Conservation (phyloP, 2,888 invertebrate genomes). For the Rhamnusium bicolor region DNA sequence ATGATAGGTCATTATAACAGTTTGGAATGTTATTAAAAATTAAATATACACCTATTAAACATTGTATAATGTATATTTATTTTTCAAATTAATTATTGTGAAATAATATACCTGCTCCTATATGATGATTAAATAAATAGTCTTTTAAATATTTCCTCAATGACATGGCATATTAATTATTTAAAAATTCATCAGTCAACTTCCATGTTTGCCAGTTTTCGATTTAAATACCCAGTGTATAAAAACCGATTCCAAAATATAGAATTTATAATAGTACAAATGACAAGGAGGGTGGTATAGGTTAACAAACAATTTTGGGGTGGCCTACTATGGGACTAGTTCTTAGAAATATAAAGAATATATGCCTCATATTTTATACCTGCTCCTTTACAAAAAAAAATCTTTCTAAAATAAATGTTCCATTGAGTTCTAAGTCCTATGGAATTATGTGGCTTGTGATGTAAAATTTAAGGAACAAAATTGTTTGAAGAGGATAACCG, state of each 20-base stretch:
- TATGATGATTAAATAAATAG: background rate
- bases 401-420: constrained; percentile 21
- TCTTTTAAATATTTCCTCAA: background rate
- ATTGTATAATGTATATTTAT: background rate
- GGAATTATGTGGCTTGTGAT: constrained; percentile 18
- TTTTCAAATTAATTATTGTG: background rate
- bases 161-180: background rate
- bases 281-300: constrained; percentile 5
- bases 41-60: too few relatives aligned
- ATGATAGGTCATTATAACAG: too few relatives aligned
- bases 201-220: background rate
- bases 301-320: constrained; percentile 23
- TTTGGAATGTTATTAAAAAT: too few relatives aligned
- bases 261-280: constrained; percentile 6
- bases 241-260: background rate
- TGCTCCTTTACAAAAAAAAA: constrained; percentile 32
- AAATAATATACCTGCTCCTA: constrained; percentile 4
- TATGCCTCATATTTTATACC: constrained; percentile 23
- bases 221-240: background rate
- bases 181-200: background rate
- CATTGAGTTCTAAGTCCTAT: background rate
- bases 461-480: constrained; percentile 9
- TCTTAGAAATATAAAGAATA: constrained; percentile 23
- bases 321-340: constrained; percentile 19
- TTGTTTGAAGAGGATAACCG: background rate